Conservation (phyloP, 2,797 vertebrate genomes). For the Valencia hispanica region DNA sequence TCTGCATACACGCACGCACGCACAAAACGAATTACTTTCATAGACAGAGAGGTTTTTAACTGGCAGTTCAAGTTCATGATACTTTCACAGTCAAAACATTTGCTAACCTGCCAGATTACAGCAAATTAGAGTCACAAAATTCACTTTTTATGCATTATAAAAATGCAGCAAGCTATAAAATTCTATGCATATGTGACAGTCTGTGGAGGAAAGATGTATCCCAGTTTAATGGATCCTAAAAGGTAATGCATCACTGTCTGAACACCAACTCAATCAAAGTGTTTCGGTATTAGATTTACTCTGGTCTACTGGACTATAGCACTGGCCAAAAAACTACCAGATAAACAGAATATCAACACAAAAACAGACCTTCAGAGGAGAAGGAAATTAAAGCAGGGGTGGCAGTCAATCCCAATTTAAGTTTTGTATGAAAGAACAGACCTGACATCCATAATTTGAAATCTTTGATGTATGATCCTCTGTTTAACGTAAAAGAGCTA, state of each 20-base stretch:
- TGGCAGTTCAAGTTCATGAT: not conserved
- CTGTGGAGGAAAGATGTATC: conserved; percentile 47
- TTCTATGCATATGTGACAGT: conserved; percentile 23
- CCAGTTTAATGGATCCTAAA: conserved; percentile 64
- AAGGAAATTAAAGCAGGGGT: conserved; percentile 42
- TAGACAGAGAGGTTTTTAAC: not conserved
- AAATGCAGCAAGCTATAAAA: conserved; percentile 26
- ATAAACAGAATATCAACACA: conserved; percentile 43
- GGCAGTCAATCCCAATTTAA: conserved; percentile 41
- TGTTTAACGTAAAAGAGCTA: conserved; percentile 48
- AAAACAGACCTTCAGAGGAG: conserved; percentile 51
- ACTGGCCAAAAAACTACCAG: conserved; percentile 59
- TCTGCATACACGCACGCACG: not conserved
- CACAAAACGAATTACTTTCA: not conserved
- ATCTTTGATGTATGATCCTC: conserved; percentile 59
- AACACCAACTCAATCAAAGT: conserved; percentile 70
- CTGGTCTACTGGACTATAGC: conserved; percentile 43
- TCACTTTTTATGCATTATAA: conserved; percentile 3
- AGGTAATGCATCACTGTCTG: conserved; percentile 68
- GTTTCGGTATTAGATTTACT: conserved; percentile 71
- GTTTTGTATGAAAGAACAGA: conserved; percentile 47
- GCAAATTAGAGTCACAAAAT: not conserved
- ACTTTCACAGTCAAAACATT: conserved; percentile 16
- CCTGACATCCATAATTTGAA: conserved; percentile 40
- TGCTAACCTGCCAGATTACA: conserved; percentile 6